Percentiles rank a stretch among this genome's conserved stretches.
phyloP scores from a whole-genome alignment of 1,140 invertebrate genomes.

The Oreohelix idahoensis region DNA sequence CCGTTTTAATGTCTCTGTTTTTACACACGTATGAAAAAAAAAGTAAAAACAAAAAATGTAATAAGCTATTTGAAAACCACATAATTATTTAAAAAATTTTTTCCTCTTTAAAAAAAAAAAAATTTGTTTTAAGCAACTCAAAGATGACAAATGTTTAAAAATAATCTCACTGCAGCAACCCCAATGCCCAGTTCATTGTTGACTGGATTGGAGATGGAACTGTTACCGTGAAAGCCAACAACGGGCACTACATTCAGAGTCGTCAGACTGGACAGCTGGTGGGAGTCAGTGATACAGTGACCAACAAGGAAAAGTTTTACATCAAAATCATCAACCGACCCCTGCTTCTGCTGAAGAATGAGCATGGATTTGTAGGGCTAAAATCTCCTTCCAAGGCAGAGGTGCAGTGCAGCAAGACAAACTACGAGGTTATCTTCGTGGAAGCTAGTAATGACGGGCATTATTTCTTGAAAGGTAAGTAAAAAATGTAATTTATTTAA shows the following conservation, averaged over 20 bases:
- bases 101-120: too few species aligned
- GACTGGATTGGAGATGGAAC: constrained; percentile 90
- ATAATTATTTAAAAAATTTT: too few species aligned
- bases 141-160: too few species aligned
- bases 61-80: too few species aligned
- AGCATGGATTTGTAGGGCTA: constrained; percentile 96
- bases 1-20: too few species aligned
- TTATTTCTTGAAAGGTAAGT: constrained; percentile 91
- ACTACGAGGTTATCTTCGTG: constrained; percentile 93
- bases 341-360: constrained; percentile 92
- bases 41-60: too few species aligned
- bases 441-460: constrained; percentile 84
- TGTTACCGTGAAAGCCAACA: constrained; percentile 87
- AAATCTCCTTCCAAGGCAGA: constrained; percentile 82
- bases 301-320: constrained; percentile 83
- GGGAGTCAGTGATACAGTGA: constrained; percentile 86
- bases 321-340: constrained; percentile 78
- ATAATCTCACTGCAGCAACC: constrained; percentile 76
- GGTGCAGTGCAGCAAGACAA: constrained; percentile 95
- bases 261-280: constrained; percentile 95
- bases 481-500: too few species aligned
- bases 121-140: too few species aligned
- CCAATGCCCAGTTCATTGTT: constrained; percentile 90
- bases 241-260: constrained; percentile 93
- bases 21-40: too few species aligned